Evolutionary conservation across 2,888 invertebrate genomes (phyloP).

Genomic region (Drosophila melanosoma): DNA sequence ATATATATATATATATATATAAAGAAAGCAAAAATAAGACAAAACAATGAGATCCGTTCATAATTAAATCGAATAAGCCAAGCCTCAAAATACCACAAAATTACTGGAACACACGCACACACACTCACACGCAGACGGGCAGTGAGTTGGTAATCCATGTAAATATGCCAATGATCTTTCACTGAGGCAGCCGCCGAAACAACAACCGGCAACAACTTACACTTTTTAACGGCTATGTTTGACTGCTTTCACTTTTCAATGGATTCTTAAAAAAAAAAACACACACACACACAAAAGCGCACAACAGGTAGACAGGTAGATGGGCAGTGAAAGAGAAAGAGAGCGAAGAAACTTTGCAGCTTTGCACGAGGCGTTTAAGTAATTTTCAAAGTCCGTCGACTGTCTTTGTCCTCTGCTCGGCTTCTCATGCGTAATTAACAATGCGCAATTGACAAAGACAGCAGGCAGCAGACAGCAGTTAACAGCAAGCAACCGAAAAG

Average conservation of each 20-base stretch:
- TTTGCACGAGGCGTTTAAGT: constrained; percentile 51
- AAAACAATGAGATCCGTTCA: constrained; percentile 7
- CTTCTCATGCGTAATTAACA: constrained; percentile 43
- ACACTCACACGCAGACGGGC: not conserved
- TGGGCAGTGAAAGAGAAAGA: constrained; percentile 15
- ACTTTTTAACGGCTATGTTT: constrained; percentile 62
- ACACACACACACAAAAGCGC: constrained; percentile 11
- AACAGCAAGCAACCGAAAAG: not conserved
- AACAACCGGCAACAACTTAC: constrained; percentile 57
- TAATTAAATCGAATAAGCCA: constrained; percentile 34
- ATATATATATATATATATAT: not conserved
- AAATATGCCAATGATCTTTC: constrained; percentile 70
- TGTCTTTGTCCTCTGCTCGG: constrained; percentile 5
- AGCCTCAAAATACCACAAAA: constrained; percentile 37
- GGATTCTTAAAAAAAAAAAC: constrained; percentile 62
- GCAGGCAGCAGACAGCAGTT: not conserved
- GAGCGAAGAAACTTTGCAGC: not conserved
- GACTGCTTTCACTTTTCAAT: constrained; percentile 74
- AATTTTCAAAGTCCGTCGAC: constrained; percentile 47
- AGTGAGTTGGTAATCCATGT: constrained; percentile 39
- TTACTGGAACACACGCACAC: constrained; percentile 3
- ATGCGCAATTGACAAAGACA: constrained; percentile 35
- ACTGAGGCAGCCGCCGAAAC: constrained; percentile 15
- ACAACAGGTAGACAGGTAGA: constrained; percentile 13
- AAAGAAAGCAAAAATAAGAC: not conserved